Evolutionary conservation across 2,888 invertebrate species (phyloP).

Genomic region (Cepaea hortensis): DNA sequence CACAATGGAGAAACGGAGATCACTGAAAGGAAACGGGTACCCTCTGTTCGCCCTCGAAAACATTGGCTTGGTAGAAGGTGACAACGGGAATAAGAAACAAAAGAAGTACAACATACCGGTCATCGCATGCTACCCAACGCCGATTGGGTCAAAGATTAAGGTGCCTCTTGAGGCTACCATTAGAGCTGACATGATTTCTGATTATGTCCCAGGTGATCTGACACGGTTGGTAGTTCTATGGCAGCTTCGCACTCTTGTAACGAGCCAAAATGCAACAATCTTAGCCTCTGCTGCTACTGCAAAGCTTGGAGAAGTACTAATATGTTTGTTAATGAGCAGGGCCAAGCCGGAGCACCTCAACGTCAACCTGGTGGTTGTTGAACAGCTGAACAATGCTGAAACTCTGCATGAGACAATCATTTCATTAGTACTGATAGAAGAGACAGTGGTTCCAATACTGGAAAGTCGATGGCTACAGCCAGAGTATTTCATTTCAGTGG

Average conservation of each 20-base stretch:
- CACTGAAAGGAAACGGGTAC: constrained; percentile 35
- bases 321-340: constrained; percentile 43
- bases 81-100: not conserved
- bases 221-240: constrained; percentile 44
- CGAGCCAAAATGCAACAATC: constrained; percentile 35
- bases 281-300: constrained; percentile 42
- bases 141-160: constrained; percentile 44
- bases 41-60: constrained; percentile 49
- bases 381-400: constrained; percentile 20
- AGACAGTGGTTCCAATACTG: constrained; percentile 32
- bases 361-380: constrained; percentile 42
- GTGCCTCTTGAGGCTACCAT: constrained; percentile 41
- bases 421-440: constrained; percentile 45
- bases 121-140: constrained; percentile 46
- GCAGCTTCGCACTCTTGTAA: constrained; percentile 38
- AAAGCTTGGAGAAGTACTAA: constrained; percentile 31
- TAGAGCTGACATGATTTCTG: constrained; percentile 27
- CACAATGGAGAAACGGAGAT: constrained; percentile 38
- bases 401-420: constrained; percentile 36
- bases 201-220: constrained; percentile 45
- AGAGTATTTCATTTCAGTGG: constrained; percentile 28
- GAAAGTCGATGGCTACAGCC: constrained; percentile 29
- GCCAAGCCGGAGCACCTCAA: constrained; percentile 33
- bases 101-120: constrained; percentile 4
- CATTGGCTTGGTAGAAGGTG: constrained; percentile 11